Conservation (phyloP, 2,888 invertebrate genomes). For the Acholoe squamosa region DNA sequence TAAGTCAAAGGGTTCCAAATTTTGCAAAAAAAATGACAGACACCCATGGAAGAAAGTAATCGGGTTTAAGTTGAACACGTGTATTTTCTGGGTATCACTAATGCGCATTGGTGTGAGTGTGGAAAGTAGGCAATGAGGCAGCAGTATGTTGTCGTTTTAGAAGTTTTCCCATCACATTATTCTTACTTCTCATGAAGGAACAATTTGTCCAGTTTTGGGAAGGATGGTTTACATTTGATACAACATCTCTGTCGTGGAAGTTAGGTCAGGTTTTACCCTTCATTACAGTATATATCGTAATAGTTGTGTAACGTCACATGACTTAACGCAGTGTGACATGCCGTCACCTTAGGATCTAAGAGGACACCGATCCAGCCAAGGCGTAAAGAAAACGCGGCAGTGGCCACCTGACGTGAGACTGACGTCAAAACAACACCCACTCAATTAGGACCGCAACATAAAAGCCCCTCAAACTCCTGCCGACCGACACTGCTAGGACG, state of each 20-base stretch:
- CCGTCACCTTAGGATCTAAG: too few species aligned
- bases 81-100: background rate
- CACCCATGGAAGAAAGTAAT: background rate
- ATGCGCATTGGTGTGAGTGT: background rate
- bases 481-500: background rate
- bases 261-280: too few species aligned
- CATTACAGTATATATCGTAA: too few species aligned
- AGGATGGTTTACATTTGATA: background rate
- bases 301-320: too few species aligned
- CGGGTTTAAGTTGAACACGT: background rate
- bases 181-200: background rate
- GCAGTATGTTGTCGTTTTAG: background rate
- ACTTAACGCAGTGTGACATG: too few species aligned
- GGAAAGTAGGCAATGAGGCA: background rate
- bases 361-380: background rate
- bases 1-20: background rate
- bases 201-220: background rate
- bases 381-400: background rate
- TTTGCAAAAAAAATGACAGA: background rate
- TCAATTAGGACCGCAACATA: slow-evolving; percentile 38
- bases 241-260: background rate
- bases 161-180: background rate
- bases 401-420: slow-evolving; percentile 30
- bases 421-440: slow-evolving; percentile 20
- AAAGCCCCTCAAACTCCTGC: slow-evolving; percentile 21